These are phyloP conservation scores for Candidula unifasciata DNA, from an alignment of 2,888 invertebrate genomes.

Conservation along the genomic window DNA sequence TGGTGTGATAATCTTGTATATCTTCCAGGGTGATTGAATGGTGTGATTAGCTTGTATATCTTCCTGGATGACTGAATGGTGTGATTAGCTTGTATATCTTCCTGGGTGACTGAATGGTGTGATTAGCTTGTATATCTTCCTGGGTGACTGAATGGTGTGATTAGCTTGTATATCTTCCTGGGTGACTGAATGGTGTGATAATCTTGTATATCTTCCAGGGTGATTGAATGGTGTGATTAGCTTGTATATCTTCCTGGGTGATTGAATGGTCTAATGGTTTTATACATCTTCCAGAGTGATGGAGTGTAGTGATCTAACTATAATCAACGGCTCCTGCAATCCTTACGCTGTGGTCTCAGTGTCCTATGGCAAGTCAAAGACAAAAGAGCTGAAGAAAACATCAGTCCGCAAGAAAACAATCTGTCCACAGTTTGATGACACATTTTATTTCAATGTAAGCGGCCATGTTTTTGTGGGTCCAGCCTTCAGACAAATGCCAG, in stretches of 20 bases:
- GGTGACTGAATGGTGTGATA: neutral
- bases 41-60: too few species aligned
- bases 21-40: too few species aligned
- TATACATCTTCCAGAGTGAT: conserved; percentile 81
- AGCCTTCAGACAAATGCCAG: neutral
- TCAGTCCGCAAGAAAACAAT: conserved; percentile 93
- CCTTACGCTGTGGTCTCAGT: conserved; percentile 89
- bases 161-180: too few species aligned
- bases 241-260: neutral
- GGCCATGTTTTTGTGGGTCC: neutral
- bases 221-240: too few species aligned
- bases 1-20: too few species aligned
- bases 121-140: too few species aligned
- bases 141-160: too few species aligned
- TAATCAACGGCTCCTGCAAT: conserved; percentile 93
- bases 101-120: too few species aligned
- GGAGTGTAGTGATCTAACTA: conserved; percentile 91
- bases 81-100: too few species aligned
- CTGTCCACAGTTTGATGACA: conserved; percentile 92
- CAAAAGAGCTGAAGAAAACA: conserved; percentile 82
- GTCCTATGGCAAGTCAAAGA: conserved; percentile 86
- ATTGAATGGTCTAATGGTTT: conserved; percentile 14
- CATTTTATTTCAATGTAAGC: conserved; percentile 86
- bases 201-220: too few species aligned
- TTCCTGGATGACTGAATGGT: too few species aligned